These are phyloP conservation scores for Acanthosepion pharaonis DNA, from an alignment of 2,888 invertebrate genomes.

Conservation along the genomic window DNA sequence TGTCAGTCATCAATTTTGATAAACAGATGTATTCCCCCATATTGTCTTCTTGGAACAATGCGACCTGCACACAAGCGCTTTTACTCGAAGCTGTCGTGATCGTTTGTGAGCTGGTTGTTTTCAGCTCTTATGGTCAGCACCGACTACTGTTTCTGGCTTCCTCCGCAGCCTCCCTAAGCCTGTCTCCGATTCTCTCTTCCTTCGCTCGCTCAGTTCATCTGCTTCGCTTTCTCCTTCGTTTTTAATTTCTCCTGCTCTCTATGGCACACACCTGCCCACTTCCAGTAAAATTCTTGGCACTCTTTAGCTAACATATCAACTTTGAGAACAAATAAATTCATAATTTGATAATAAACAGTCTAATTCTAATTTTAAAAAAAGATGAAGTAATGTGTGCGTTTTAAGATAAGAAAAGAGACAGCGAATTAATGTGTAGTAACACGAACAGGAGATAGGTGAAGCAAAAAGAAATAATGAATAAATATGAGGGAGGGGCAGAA, in stretches of 20 bases:
- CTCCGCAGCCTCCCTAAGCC: too few relatives aligned
- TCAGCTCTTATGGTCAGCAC: background rate
- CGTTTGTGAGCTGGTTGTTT: background rate
- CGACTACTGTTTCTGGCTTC: constrained; percentile 10
- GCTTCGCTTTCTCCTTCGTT: too few relatives aligned
- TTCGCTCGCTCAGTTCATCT: too few relatives aligned
- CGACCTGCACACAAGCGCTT: background rate
- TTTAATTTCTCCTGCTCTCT: too few relatives aligned
- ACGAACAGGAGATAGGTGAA: background rate
- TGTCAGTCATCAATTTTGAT: too few relatives aligned
- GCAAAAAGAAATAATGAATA: background rate
- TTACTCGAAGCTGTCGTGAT: background rate
- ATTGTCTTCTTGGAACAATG: background rate
- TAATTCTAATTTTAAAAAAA: too few relatives aligned
- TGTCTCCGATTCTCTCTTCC: too few relatives aligned
- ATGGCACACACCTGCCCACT: background rate
- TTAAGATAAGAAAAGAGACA: too few relatives aligned
- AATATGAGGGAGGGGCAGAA: background rate
- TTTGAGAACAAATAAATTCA: background rate
- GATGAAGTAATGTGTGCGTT: too few relatives aligned
- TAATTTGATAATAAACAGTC: too few relatives aligned
- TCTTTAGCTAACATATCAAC: background rate
- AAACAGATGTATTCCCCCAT: too few relatives aligned
- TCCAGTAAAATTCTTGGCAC: background rate
- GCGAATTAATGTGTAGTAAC: too few relatives aligned